These are phyloP conservation scores for Campylorhamphus procurvoides DNA, from an alignment of 2,113 vertebrate species.

Conservation along the genomic window DNA sequence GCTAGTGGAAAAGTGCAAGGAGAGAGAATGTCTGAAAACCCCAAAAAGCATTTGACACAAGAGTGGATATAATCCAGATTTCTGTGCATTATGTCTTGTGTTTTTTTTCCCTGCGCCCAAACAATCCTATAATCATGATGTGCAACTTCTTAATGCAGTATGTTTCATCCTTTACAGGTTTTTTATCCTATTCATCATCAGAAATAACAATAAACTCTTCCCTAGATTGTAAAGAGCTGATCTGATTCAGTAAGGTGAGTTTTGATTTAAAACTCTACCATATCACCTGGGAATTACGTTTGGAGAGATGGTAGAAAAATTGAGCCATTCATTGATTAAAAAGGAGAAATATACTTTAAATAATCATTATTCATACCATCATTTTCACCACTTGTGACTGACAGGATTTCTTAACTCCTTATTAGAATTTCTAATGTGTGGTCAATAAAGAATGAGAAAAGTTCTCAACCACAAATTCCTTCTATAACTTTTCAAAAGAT, in stretches of 20 bases:
- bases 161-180: neutral
- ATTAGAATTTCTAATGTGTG: neutral
- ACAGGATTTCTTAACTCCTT: neutral
- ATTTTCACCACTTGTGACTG: neutral
- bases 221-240: neutral
- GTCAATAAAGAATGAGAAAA: neutral
- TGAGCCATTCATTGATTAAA: too few species aligned
- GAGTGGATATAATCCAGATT: neutral
- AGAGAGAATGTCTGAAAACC: neutral
- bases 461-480: neutral
- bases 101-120: neutral
- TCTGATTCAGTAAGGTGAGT: slow-evolving; percentile 20
- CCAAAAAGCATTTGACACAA: neutral
- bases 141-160: neutral
- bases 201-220: neutral
- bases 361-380: neutral
- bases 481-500: neutral
- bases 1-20: neutral
- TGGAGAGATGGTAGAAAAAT: neutral
- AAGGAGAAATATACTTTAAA: neutral
- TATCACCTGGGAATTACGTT: neutral
- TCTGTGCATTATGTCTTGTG: neutral
- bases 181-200: neutral
- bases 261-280: neutral
- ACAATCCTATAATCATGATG: neutral